Percentiles rank a stretch among this genome's conserved stretches.
Evolutionary conservation across 2,113 vertebrate species (phyloP).

Genomic region (rabbit (Oryctolagus cuniculus)): mOryCun1.1 NC_091445.1:85580001-85580500

Average conservation of each 20-base stretch:
- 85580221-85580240: background rate
- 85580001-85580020: background rate
- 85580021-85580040: constrained; percentile 8
- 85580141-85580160: background rate
- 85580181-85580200: background rate
- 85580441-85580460: background rate
- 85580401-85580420: background rate
- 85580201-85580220: background rate
- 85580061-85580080: background rate
- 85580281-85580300: background rate
- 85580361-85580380: no score
- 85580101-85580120: background rate
- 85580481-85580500: background rate
- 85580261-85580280: background rate
- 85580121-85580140: background rate
- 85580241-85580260: background rate
- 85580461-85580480: background rate
- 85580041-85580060: background rate
- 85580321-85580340: background rate
- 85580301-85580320: background rate
- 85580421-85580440: background rate
- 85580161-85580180: background rate
- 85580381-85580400: background rate
- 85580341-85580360: no score
- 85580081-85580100: background rate